A percentile compares a stretch with the other conserved stretches of the same genome.
These are phyloP conservation scores for Abscondita cerata DNA, from an alignment of 2,888 invertebrate genomes.

Conservation along the genomic window DNA sequence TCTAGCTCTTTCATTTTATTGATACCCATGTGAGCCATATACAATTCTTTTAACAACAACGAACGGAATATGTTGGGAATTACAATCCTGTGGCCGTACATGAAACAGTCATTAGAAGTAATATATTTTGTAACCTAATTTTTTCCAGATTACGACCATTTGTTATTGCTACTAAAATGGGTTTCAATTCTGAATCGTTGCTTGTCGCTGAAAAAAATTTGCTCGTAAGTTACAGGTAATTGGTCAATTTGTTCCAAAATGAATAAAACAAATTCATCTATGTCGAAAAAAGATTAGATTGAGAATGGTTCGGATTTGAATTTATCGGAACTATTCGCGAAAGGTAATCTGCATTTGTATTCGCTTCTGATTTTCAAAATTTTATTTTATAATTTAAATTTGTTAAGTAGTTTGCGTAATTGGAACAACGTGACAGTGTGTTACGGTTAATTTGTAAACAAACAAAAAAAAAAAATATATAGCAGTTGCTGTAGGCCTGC, in stretches of 20 bases:
- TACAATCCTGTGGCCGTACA: no score
- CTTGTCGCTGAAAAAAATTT: background rate
- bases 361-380: background rate
- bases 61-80: background rate
- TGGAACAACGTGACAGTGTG: no score
- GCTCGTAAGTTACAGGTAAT: background rate
- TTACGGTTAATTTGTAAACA: no score
- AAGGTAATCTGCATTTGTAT: background rate
- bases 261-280: background rate
- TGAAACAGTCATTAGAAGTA: no score
- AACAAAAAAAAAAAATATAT: no score
- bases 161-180: no score
- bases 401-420: background rate
- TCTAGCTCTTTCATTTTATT: background rate
- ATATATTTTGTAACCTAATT: no score
- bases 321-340: no score
- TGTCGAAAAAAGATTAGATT: background rate
- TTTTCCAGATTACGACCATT: no score
- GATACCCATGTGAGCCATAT: background rate
- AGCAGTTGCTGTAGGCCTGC: no score
- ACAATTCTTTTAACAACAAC: background rate
- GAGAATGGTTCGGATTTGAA: background rate
- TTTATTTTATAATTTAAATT: background rate
- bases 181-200: no score
- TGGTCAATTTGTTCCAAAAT: no score